Base-by-base conservation (phyloP, 2,113 vertebrate species). In the Aptenodytes forsteri region DNA sequence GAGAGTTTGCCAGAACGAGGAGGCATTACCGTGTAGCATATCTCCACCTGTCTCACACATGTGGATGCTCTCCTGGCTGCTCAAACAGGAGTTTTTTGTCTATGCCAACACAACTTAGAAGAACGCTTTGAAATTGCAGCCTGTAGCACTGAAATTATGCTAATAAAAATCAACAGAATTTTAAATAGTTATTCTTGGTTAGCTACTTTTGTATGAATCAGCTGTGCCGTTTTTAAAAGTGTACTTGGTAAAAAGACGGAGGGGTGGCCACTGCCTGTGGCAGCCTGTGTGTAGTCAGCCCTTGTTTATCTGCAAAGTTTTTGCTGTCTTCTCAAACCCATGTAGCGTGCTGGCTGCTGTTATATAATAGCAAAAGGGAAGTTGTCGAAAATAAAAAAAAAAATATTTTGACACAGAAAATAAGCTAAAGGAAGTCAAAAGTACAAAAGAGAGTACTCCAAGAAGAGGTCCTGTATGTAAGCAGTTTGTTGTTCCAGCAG, bases 271-370 rank as follows among this genome's bases (percentile, higher is more conserved):
- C 38, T 47, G 17, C 34, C 54, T 14, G 40, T 22, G 40, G 66
- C 46, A 70, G 65, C 66, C 22, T 8, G 23, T 36, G 13, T 23
- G 13, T 23, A 2, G 40, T 12, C 54, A 42, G 26, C 38, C 62
- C 38, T 25, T 44, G n/a, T 42, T 86, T 52, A 7, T 49, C 76
- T 71, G 50, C 50, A 75, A 15, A 67, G 27, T 15, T 73, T 36
- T 56, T 47, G 6, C 42, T 34, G 23, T 52, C 59, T 66, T 67
- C 54, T 69, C 56, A 67, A 3, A 17, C 9, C 36, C 69, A 9
- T 2, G 0, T 8, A 40, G 64, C 0, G 0, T 40, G 50, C 0
- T 0, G 38, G 52, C 69, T 54, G 34, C 58, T 56, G 34, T 32
- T 25, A 25, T 1, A 3, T 13, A 36, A 66, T 1, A 70, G 83